Evolutionary conservation across 1,140 invertebrate species (phyloP), one percentile per base, ranked within the genome.

Genomic region (Cotesia vestalis): DNA sequence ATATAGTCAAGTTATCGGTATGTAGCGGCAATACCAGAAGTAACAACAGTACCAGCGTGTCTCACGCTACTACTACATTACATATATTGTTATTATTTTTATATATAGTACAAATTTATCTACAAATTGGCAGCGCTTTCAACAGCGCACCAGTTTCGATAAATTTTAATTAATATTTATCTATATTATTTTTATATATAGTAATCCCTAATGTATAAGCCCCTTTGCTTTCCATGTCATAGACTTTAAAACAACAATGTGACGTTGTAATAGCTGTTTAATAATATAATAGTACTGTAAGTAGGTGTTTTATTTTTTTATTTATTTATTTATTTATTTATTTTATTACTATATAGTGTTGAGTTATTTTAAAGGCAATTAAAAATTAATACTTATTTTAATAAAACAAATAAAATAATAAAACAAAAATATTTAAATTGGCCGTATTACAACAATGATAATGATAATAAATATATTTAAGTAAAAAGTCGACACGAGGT

Each of bases 211-310:
- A 46, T 9, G 40, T 66, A 74, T 78, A 6, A 53, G 61, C 59
- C 55, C 27, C 62, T 11, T 46, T 46, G 2, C 40, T 46, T 20
- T 71, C 35, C 69, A 63, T 61, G 63, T 76, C 69, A 53, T 74
- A 51, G 66, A 78, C 70, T 52, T 73, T 75, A 27, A 27, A 27
- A 73, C 75, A 77, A 77, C 75, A 71, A 72, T 78, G 77, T 78
- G 77, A 80, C 76, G 79, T 74, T 66, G 72, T 81, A 79, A 82
- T 78, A 75, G 72, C 74, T 78, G 78, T 78, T 78, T 79, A 82
- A 46, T 46, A 46, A 2, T 27, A 27, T 46, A 46, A 46, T 46
- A 46, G 81, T 82, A 73, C 27, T 27, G 74, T 76, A 75, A 38
- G 57, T 78, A 77, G 73, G 68, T 73, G 76, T 77, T 77, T 76